Evolutionary conservation across 64 coral and sea anemone species (phyloP), one percentile per base, ranked within the genome.

Genomic region (Exaiptasia diaphana): DNA sequence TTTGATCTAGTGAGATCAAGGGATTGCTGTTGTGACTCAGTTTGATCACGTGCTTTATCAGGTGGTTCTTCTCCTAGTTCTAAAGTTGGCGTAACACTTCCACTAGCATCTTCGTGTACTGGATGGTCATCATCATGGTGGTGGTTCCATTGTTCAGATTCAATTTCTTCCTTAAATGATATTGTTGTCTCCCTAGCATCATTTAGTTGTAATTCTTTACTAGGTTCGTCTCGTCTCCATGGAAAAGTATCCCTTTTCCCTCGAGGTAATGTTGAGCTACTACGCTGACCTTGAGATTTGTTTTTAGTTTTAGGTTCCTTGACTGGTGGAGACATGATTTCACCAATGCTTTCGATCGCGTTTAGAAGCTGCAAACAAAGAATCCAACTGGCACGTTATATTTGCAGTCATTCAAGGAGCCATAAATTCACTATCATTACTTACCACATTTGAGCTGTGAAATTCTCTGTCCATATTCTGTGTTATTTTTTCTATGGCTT

Each of bases 401-500:
- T n/a, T n/a, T n/a, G n/a, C n/a, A n/a, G n/a, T n/a, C n/a, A n/a
- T n/a, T n/a, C n/a, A n/a, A n/a, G n/a, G n/a, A n/a, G n/a, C n/a
- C n/a, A n/a, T n/a, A n/a, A n/a, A n/a, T n/a, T n/a, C n/a, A n/a
- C n/a, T n/a, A n/a, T n/a, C n/a, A n/a, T 4, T 65, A 65, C 84
- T 78, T 68, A 87, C 84, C 20, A 87, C 74, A 12, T 75, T 59
- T 4, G 84, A 87, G 38, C 84, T 87, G 27, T 87, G 64, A 39
- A 87, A 87, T 14, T 87, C 84, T 68, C 73, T 78, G 32, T 87
- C 84, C 73, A 87, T 87, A 18, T 87, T 87, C 3, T 87, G 59
- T 21, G 84, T 78, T 38, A 87, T 78, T 53, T 78, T 72, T 49
- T 87, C 84, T 34, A 87, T 87, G 7, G 45, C 74, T 18, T 87